A percentile compares a stretch with the other conserved stretches of the same genome.
These are phyloP conservation scores for Xestoiulus laeticollis DNA, from an alignment of 2,888 invertebrate species.

Conservation along the genomic window DNA sequence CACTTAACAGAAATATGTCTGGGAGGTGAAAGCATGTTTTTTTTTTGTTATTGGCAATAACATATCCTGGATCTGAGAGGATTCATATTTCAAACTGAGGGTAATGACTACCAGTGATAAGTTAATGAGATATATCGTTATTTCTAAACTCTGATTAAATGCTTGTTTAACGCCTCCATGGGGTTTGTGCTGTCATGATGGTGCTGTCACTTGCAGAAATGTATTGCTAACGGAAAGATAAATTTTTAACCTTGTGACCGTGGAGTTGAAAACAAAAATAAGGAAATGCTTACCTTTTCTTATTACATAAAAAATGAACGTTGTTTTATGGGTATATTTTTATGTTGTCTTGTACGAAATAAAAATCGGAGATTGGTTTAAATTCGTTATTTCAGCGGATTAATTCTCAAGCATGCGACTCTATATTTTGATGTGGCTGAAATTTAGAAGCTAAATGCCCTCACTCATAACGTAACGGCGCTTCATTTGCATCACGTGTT, in stretches of 20 bases:
- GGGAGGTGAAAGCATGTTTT: neutral
- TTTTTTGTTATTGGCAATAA: neutral
- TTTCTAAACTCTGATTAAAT: neutral
- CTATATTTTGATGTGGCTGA: no score
- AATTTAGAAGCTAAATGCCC: no score
- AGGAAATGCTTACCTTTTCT: no score
- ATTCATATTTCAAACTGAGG: slow-evolving; percentile 2
- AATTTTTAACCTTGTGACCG: neutral
- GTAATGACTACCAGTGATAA: neutral
- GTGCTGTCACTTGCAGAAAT: neutral
- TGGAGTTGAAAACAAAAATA: neutral
- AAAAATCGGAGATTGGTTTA: no score
- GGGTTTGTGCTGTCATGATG: neutral
- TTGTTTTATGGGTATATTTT: no score
- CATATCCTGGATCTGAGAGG: neutral
- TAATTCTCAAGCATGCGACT: no score
- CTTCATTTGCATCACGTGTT: no score
- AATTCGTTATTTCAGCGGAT: no score
- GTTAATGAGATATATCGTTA: slow-evolving; percentile 37
- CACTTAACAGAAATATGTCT: neutral
- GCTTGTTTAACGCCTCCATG: slow-evolving; percentile 1
- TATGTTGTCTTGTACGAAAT: no score
- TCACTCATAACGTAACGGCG: no score
- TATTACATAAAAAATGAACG: no score
- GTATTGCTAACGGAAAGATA: neutral